Conservation (phyloP, 2,797 vertebrate species). For the Hypotaenidia okinawae region DNA sequence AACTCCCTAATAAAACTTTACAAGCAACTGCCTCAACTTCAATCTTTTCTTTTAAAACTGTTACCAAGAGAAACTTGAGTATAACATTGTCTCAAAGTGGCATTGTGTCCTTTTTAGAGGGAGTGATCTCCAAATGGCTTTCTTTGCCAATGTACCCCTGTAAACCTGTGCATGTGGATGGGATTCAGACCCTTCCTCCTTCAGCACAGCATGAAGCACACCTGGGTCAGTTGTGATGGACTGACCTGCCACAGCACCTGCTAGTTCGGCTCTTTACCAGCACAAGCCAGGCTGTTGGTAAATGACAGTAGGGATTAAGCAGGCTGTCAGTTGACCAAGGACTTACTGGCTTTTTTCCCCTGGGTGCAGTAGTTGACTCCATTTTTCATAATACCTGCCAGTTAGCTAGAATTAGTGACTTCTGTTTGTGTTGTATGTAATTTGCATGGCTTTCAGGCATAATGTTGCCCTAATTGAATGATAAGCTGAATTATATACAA, state of each 20-base stretch:
- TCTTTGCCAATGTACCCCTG: not conserved
- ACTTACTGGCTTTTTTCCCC: not conserved
- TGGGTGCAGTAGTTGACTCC: not conserved
- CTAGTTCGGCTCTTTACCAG: not conserved
- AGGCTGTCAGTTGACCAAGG: not conserved
- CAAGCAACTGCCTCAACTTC: too few relatives aligned
- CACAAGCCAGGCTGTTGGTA: not conserved
- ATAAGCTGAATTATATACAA: not conserved
- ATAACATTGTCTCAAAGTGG: not conserved
- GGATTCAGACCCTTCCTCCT: not conserved
- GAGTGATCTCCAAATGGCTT: not conserved
- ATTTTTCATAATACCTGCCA: not conserved
- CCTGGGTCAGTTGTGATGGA: not conserved
- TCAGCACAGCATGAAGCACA: fast-evolving
- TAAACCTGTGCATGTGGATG: not conserved
- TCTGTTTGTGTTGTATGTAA: not conserved
- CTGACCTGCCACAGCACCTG: not conserved
- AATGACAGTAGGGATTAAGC: not conserved
- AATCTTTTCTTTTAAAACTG: too few relatives aligned
- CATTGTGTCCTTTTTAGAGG: not conserved
- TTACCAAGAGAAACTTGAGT: not conserved
- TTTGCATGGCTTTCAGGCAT: not conserved
- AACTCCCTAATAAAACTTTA: not conserved
- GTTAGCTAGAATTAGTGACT: not conserved
- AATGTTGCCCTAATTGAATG: not conserved